Conservation (phyloP, 2,113 vertebrate genomes). For the Ibidorhyncha struthersii region DNA sequence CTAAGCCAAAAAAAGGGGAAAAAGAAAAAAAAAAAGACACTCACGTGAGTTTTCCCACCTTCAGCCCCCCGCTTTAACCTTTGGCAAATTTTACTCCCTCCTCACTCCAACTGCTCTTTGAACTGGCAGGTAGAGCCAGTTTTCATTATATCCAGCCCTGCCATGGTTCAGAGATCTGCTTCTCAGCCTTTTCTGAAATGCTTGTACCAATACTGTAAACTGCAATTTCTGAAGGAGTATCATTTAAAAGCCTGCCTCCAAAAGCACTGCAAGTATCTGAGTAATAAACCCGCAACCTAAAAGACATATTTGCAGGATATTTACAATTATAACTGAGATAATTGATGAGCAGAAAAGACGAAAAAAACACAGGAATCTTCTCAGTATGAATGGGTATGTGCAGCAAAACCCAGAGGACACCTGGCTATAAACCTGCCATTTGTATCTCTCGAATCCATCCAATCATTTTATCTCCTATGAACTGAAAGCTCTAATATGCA, state of each 20-base stretch:
- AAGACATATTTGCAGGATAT: background rate
- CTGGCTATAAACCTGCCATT: background rate
- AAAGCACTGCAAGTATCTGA: background rate
- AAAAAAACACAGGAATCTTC: background rate
- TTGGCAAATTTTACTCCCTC: background rate
- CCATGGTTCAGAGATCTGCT: background rate
- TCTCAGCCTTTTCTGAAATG: background rate
- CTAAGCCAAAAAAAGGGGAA: background rate
- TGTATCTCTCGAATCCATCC: background rate
- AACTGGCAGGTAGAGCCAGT: background rate
- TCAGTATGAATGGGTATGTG: rapidly evolving
- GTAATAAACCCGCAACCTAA: background rate
- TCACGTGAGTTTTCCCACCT: background rate
- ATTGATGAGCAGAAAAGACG: background rate
- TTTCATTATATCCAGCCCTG: background rate
- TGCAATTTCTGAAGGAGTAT: background rate
- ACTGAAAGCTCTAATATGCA: background rate
- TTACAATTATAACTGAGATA: background rate
- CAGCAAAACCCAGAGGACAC: background rate
- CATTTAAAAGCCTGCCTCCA: background rate
- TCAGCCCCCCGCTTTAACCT: background rate
- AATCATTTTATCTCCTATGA: background rate
- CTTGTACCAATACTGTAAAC: background rate
- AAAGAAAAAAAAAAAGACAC: too few relatives aligned
- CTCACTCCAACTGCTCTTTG: background rate